Base-by-base conservation (phyloP, 2,888 invertebrate species). In the Arge pagana region DNA sequence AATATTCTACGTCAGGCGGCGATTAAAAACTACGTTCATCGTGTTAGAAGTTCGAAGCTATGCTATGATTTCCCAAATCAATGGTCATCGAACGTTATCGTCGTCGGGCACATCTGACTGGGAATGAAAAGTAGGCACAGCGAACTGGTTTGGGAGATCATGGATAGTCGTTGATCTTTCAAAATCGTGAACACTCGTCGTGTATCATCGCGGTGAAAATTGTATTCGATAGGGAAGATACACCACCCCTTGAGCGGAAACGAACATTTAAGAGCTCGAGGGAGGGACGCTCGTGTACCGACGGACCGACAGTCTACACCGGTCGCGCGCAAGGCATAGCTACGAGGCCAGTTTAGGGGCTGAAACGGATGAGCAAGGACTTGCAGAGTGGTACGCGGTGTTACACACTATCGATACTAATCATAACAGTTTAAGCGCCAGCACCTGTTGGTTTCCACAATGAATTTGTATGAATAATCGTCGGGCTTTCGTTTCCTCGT, bases 261-360 rank as follows among this genome's bases (percentile, higher is more conserved):
- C 56, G 60, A 65, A 57, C 62, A 61, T 70, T 70, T 67, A 70
- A 67, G 63, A 63, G 62, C 55, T 67, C 42, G 24, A 45, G 43
- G 33, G 33, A 4, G 7, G 13, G 4, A 4, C 3, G 35, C 3
- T 4, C 16, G 24, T 4, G 40, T 23, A 24, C 21, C 16, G 10
- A 3, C 8, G 19, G 33, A 23, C n/a, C n/a, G n/a, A n/a, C n/a
- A 23, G 13, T 4, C 10, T 13, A 5, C 7, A 26, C 16, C 21
- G 21, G 3, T 24, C 40, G 40, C 16, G 45, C 24, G 31, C 35
- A 23, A 35, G 45, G 45, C 11, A 11, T n/a, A 18, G 15, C 33
- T 26, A n/a, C 28, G n/a, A 3, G n/a, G 16, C 45, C 33, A 11
- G 11, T 11, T 13, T 23, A 10, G 23, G 45, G n/a, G n/a, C n/a